These are phyloP conservation scores for Spilarctia lutea DNA, from an alignment of 2,888 invertebrate genomes.

Conservation along the genomic window DNA sequence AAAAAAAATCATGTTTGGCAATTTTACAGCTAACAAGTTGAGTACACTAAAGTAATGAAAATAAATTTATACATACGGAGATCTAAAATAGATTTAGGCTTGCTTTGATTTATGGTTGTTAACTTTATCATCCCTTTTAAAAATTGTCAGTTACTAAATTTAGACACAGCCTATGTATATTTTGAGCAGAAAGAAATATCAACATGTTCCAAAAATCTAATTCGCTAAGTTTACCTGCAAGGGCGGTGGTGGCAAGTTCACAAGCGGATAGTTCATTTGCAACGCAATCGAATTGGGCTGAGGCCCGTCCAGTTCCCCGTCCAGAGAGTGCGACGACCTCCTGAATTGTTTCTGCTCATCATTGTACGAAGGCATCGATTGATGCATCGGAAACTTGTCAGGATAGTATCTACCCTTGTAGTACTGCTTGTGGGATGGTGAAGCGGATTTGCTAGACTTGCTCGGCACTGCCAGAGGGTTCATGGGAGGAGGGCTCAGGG, in stretches of 20 bases:
- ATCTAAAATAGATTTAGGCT: too few relatives aligned
- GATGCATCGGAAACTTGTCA: slow-evolving; percentile 66
- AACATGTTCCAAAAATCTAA: slow-evolving; percentile 9
- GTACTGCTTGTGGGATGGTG: slow-evolving; percentile 56
- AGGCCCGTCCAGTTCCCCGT: slow-evolving; percentile 76
- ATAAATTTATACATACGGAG: too few relatives aligned
- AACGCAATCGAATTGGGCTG: slow-evolving; percentile 88
- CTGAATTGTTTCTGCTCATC: slow-evolving; percentile 64
- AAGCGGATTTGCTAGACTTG: slow-evolving; percentile 56
- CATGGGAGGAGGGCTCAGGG: slow-evolving; percentile 43
- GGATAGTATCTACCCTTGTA: slow-evolving; percentile 59
- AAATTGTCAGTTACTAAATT: not conserved
- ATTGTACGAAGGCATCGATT: slow-evolving; percentile 68
- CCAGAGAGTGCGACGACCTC: slow-evolving; percentile 76
- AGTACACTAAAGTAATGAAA: too few relatives aligned
- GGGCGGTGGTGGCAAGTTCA: slow-evolving; percentile 85
- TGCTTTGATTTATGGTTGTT: too few relatives aligned
- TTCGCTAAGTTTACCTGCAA: slow-evolving; percentile 68
- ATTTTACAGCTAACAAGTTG: too few relatives aligned
- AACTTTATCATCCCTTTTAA: too few relatives aligned
- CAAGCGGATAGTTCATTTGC: slow-evolving; percentile 89
- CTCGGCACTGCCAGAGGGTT: slow-evolving; percentile 63
- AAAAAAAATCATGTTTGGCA: too few relatives aligned
- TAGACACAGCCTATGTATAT: not conserved
- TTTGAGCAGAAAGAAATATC: not conserved